Evolutionary conservation across 2,113 vertebrate species (phyloP).

Genomic region (Mesocricetus auratus): DNA sequence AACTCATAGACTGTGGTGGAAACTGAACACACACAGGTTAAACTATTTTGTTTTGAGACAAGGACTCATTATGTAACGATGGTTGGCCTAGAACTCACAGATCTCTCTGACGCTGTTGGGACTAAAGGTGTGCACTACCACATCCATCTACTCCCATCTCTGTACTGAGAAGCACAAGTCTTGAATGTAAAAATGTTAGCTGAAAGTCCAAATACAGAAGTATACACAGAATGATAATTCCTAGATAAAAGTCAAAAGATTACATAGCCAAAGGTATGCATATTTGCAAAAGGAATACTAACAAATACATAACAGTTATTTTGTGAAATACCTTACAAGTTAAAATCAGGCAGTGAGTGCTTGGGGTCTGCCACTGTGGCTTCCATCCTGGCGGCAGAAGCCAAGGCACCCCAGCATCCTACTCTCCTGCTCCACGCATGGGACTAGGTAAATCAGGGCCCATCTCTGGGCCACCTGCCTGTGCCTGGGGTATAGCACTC

Average conservation of each 20-base stretch:
- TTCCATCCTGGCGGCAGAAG: no score
- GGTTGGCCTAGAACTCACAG: background rate
- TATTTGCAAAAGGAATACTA: background rate
- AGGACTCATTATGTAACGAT: background rate
- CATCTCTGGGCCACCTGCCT: no score
- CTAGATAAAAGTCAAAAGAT: background rate
- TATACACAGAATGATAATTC: background rate
- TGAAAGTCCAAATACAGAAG: background rate
- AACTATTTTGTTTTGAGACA: background rate
- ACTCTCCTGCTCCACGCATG: no score
- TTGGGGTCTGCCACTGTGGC: no score
- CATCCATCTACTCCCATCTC: background rate
- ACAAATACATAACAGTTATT: background rate
- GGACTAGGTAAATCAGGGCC: no score
- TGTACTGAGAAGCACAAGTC: background rate
- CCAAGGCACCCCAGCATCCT: no score
- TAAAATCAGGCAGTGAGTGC: background rate
- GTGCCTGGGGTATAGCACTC: no score
- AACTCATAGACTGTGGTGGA: background rate
- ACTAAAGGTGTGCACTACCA: no score
- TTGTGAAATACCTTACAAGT: background rate
- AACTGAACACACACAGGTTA: background rate
- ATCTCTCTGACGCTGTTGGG: background rate
- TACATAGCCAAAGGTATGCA: background rate
- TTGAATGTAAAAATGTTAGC: slow-evolving; percentile 1